Conservation (phyloP, 2,888 invertebrate genomes). For the Mythimna ferrago region DNA sequence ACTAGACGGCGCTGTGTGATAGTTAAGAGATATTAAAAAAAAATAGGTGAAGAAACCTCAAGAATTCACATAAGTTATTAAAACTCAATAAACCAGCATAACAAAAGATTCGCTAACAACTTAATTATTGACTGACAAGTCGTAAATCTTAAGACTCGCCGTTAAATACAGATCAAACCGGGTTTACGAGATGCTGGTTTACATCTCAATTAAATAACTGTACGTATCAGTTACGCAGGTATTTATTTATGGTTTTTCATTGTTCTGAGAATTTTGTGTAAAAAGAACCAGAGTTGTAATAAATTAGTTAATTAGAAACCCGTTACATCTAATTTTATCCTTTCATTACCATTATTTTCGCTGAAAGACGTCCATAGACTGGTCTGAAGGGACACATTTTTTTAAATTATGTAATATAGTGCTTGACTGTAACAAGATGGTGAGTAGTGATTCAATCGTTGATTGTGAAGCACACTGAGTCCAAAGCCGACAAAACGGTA, state of each 20-base stretch:
- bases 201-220: constrained; percentile 48
- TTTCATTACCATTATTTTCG: not conserved
- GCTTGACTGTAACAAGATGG: too few relatives aligned
- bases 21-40: too few relatives aligned
- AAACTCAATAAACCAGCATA: constrained; percentile 32
- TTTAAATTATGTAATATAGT: too few relatives aligned
- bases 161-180: constrained; percentile 41
- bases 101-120: constrained; percentile 40
- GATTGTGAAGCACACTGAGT: too few relatives aligned
- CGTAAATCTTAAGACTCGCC: constrained; percentile 36
- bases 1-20: too few relatives aligned
- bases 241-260: constrained; percentile 22
- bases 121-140: constrained; percentile 43
- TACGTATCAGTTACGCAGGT: constrained; percentile 17
- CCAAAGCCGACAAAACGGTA: too few relatives aligned
- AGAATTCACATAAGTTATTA: not conserved
- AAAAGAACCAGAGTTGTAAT: constrained; percentile 3
- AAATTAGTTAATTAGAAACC: not conserved
- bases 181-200: constrained; percentile 56
- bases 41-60: too few relatives aligned
- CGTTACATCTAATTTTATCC: not conserved
- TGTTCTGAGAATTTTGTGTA: constrained; percentile 16
- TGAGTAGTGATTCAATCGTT: too few relatives aligned
- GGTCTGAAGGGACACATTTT: too few relatives aligned
- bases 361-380: too few relatives aligned